Conservation (phyloP, 2,797 vertebrate species). For the Poeciliopsis infans region DNA sequence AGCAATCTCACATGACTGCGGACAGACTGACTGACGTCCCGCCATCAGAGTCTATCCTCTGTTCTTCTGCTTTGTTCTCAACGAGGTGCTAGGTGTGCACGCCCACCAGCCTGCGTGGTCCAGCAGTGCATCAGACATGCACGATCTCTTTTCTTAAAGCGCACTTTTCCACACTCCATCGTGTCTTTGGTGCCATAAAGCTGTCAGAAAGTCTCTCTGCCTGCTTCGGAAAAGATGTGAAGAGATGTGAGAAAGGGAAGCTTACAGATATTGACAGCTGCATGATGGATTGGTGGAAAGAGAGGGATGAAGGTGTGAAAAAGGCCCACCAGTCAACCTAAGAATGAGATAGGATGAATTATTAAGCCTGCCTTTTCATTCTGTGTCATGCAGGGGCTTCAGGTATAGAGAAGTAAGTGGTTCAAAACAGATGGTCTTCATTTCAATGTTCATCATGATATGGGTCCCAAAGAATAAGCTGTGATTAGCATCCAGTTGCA, state of each 20-base stretch:
- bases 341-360: constrained; percentile 24
- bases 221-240: constrained; percentile 29
- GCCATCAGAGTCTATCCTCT: constrained; percentile 2
- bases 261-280: constrained; percentile 4
- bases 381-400: background rate
- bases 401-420: background rate
- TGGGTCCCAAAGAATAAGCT: background rate
- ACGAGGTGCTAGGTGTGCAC: constrained; percentile 42
- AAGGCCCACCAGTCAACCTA: constrained; percentile 18
- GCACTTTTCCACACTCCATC: constrained; percentile 49
- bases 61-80: constrained; percentile 43
- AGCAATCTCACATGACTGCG: constrained; percentile 58
- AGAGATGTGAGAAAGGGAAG: constrained; percentile 20
- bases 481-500: background rate
- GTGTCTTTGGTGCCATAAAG: constrained; percentile 44
- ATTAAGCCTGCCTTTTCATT: constrained; percentile 7
- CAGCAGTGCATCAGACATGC: constrained; percentile 30
- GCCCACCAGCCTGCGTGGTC: constrained; percentile 17
- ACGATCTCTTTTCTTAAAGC: constrained; percentile 19
- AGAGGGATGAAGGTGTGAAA: background rate
- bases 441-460: background rate
- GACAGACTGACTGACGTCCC: constrained; percentile 45
- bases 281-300: constrained; percentile 2
- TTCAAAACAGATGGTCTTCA: background rate
- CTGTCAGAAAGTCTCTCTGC: constrained; percentile 44